phyloP scores from a whole-genome alignment of 2,888 invertebrate species.

The Agelastica alni region DNA sequence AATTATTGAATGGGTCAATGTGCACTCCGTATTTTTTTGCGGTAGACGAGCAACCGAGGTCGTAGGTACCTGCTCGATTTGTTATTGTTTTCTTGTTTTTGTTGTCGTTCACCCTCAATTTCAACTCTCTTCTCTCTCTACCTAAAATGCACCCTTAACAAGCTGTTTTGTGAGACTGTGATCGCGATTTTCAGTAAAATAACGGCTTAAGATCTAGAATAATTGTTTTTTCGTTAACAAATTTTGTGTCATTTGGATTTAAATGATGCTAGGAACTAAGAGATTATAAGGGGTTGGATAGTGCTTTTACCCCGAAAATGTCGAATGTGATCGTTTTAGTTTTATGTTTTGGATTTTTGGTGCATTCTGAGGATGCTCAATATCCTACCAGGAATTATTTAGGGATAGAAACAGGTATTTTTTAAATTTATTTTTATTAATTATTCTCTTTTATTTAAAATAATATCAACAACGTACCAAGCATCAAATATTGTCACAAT shows the following conservation, averaged over 20 bases:
- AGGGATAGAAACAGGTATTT: constrained; percentile 14
- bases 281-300: neutral
- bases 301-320: neutral
- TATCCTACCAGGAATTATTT: constrained; percentile 6
- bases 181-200: neutral
- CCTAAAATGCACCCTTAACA: constrained; percentile 12
- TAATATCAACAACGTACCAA: too few relatives aligned
- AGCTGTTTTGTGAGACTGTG: neutral
- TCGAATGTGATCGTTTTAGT: constrained; percentile 12
- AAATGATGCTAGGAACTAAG: constrained; percentile 4
- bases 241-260: neutral
- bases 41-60: constrained; percentile 13
- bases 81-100: constrained; percentile 21
- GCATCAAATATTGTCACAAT: too few relatives aligned
- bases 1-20: constrained; percentile 21
- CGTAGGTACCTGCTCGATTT: constrained; percentile 19
- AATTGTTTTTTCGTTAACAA: neutral
- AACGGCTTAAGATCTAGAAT: neutral
- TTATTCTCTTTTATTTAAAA: too few relatives aligned
- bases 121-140: too few relatives aligned
- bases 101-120: constrained; percentile 8
- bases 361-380: neutral
- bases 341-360: constrained; percentile 6
- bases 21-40: constrained; percentile 19
- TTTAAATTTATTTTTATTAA: neutral